phyloP scores from a whole-genome alignment of 1,140 invertebrate genomes.

The Drosophila repletoides region DNA sequence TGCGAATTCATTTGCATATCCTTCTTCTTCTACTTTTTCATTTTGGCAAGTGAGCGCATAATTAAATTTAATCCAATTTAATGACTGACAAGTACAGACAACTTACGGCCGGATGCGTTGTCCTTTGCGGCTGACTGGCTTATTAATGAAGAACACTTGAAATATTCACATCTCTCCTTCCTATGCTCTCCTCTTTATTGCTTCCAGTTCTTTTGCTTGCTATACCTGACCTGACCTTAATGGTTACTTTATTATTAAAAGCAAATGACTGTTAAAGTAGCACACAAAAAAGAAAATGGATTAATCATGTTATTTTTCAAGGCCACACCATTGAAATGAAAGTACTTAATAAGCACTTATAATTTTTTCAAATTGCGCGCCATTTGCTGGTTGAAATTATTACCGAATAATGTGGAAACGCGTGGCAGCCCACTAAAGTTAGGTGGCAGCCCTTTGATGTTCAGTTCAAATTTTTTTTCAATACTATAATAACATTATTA shows the following conservation, averaged over 20 bases:
- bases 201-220: no score
- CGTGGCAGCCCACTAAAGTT: no score
- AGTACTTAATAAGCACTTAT: no score
- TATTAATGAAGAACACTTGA: constrained; percentile 38
- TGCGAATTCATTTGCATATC: constrained; percentile 62
- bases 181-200: no score
- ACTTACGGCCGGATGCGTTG: constrained; percentile 4
- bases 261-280: neutral
- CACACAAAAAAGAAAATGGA: neutral
- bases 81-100: constrained; percentile 52
- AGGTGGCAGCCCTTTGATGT: no score
- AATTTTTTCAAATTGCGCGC: no score
- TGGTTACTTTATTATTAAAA: constrained; percentile 27
- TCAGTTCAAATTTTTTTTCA: no score
- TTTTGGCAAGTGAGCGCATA: constrained; percentile 54
- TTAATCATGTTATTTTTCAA: neutral
- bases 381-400: no score
- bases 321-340: neutral
- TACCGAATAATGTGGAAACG: no score
- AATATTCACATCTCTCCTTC: constrained; percentile 23
- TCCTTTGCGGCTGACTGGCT: constrained; percentile 21
- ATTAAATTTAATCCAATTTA: constrained; percentile 75
- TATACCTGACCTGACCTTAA: constrained; percentile 3
- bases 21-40: constrained; percentile 11
- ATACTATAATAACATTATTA: no score